Conservation (phyloP, 2,888 invertebrate genomes). For the Cacoxenus indagator region DNA sequence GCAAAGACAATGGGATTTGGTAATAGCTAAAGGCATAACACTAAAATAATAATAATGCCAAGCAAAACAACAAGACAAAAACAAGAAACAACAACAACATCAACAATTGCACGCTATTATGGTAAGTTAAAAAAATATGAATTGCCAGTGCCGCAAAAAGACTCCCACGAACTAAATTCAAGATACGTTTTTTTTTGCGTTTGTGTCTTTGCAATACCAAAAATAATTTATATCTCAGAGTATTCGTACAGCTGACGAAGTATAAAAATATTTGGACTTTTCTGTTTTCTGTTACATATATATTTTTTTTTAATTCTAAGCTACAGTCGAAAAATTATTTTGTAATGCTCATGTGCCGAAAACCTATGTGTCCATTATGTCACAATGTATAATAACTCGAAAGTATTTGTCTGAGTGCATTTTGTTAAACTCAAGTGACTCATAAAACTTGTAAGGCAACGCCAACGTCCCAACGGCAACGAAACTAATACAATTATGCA, state of each 20-base stretch:
- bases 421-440: neutral
- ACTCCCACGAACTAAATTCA: conserved; percentile 25
- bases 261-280: neutral
- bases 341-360: conserved; percentile 47
- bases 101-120: conserved; percentile 20
- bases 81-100: conserved; percentile 23
- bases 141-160: conserved; percentile 42
- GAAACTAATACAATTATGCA: neutral
- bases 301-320: no score
- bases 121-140: conserved; percentile 16
- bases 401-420: neutral
- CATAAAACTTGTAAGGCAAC: neutral
- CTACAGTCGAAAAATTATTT: conserved; percentile 49
- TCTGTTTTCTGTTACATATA: neutral
- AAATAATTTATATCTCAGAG: neutral
- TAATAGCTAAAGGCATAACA: conserved; percentile 44
- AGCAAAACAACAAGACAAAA: conserved; percentile 12
- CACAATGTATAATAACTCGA: neutral
- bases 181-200: neutral
- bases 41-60: conserved; percentile 33
- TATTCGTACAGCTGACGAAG: neutral
- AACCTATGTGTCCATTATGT: conserved; percentile 2
- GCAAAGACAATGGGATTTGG: conserved; percentile 43
- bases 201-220: neutral
- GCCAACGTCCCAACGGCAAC: neutral